Percentiles rank a stretch among this genome's conserved stretches.
phyloP scores from a whole-genome alignment of 2,797 vertebrate genomes.

The Pogoniulus pusillus region DNA sequence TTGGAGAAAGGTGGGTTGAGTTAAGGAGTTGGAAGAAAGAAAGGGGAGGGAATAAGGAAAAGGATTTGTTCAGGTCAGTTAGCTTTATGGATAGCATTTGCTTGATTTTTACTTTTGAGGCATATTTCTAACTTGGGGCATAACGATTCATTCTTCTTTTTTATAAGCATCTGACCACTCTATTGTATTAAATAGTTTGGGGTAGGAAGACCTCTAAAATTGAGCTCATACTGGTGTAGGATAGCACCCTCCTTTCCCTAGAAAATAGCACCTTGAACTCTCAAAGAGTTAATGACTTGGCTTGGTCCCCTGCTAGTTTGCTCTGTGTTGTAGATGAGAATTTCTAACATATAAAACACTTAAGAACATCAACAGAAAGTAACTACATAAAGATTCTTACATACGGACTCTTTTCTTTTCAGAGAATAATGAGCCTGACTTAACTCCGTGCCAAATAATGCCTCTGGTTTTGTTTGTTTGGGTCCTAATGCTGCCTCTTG shows the following conservation, averaged over 20 bases:
- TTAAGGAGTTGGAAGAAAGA: background rate
- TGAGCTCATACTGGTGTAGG: background rate
- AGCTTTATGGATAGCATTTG: background rate
- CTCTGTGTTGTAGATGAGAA: background rate
- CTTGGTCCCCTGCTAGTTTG: background rate
- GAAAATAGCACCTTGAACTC: background rate
- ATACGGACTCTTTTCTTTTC: background rate
- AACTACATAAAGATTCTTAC: background rate
- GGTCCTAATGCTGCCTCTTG: background rate
- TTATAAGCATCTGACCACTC: background rate
- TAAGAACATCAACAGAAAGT: background rate
- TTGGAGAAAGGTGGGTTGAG: background rate
- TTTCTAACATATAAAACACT: background rate
- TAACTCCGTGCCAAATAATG: background rate
- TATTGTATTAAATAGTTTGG: background rate
- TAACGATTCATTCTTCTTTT: background rate
- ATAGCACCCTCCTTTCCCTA: background rate
- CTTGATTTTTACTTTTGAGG: constrained; percentile 5
- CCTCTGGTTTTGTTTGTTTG: background rate
- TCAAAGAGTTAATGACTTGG: background rate
- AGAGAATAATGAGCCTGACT: background rate
- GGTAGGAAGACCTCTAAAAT: background rate
- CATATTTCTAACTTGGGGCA: background rate
- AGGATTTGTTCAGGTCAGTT: background rate
- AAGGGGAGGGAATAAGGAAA: background rate